Base-by-base conservation (phyloP, 2,888 invertebrate species). In the Epinotia bilunana region DNA sequence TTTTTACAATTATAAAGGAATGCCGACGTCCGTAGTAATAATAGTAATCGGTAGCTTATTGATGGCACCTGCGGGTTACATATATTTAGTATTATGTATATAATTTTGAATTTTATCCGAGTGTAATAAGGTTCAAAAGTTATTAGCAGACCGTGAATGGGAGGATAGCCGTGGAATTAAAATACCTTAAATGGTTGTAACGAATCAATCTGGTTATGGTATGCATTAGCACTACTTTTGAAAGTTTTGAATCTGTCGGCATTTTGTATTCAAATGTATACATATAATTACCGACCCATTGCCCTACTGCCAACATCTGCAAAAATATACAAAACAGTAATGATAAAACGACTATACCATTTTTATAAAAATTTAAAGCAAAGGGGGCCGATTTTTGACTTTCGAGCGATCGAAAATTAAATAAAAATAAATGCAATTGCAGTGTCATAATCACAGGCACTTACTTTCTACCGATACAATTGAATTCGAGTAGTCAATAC, bases 21-120 rank as follows among this genome's bases (percentile, higher is more conserved):
- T 86, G 83, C 86, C 84, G 81, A 82, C 80, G 13, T 33, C 49
- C 60, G 33, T 33, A 3, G 43, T 65, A 61, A 65, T 65, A 75
- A 61, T 61, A 61, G 49, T 33, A 53, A 49, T 58, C 53, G 70
- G 88, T 86, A 87, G 88, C 86, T 76, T 53, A 80, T 84, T 82
- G 69, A 80, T 73, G 82, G 86, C 88, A 88, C 88, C 88, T 88
- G 87, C 84, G 82, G 73, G 73, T 77, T 73, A n/a, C 6, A 53
- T 53, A 7, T 53, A n/a, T n/a, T 53, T 7, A 53, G n/a, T 53
- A 53, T 53, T 53, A n/a, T n/a, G 53, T 53, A 7, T n/a, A n/a
- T n/a, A 6, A 53, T n/a, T 53, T 53, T 53, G 53, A n/a, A 53
- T 13, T n/a, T n/a, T 53, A 53, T n/a, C 6, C 0, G 6, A 3